Conservation (phyloP, 2,113 vertebrate species). For the Otolemur garnettii region DNA sequence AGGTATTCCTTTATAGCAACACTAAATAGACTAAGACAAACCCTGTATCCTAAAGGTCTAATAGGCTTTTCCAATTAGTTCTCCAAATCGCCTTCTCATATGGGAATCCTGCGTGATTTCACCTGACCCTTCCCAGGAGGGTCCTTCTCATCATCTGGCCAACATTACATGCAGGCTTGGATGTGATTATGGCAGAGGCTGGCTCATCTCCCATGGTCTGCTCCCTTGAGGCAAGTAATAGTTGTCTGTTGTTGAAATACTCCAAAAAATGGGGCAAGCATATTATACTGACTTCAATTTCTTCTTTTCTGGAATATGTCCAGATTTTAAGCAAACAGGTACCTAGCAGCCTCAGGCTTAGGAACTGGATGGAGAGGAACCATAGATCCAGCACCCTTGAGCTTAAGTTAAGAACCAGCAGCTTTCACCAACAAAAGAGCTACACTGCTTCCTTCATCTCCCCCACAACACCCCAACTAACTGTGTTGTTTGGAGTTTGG, state of each 20-base stretch:
- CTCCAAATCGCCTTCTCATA: fast-evolving
- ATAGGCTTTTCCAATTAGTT: fast-evolving
- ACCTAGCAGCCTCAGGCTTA: neutral
- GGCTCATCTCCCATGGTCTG: fast-evolving
- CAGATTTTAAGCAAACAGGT: no score
- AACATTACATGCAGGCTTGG: neutral
- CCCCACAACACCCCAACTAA: neutral
- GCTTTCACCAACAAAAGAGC: fast-evolving
- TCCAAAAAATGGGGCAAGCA: neutral
- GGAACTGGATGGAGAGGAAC: neutral
- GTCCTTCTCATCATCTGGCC: neutral
- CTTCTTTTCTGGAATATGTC: no score
- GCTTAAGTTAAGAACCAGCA: neutral
- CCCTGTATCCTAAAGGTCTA: fast-evolving
- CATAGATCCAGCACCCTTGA: neutral
- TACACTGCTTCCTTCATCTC: fast-evolving
- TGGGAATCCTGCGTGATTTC: neutral
- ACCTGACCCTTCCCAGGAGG: no score
- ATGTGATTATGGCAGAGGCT: no score
- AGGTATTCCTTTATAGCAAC: no score
- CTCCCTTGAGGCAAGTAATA: neutral
- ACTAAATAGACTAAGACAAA: no score
- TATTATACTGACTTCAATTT: fast-evolving
- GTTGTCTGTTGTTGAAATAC: neutral
- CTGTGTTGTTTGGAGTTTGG: neutral